Percentiles rank a stretch among this genome's conserved stretches.
Conservation (phyloP, 2,888 invertebrate species). For the Drosophila lacicola region DNA sequence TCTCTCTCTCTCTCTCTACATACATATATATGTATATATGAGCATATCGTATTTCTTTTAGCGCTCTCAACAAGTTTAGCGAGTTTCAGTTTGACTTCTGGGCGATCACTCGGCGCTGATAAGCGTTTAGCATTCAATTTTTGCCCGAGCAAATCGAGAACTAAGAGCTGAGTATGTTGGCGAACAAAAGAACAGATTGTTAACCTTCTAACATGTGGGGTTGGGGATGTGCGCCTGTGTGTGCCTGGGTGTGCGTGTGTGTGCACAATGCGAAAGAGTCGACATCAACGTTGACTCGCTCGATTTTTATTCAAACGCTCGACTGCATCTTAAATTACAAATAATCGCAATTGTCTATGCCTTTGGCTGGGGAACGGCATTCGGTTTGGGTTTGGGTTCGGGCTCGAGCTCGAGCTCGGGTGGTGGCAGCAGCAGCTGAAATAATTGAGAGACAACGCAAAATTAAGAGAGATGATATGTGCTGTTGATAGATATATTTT, state of each 20-base stretch:
- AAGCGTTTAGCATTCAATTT: constrained; percentile 74
- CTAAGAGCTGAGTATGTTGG: constrained; percentile 23
- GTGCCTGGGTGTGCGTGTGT: neutral
- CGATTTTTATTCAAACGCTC: constrained; percentile 79
- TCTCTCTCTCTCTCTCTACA: constrained; percentile 8
- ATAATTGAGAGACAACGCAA: constrained; percentile 83
- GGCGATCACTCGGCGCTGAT: constrained; percentile 75
- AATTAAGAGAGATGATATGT: constrained; percentile 68
- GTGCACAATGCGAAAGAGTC: constrained; percentile 56
- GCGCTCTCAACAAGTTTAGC: constrained; percentile 80
- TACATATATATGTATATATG: neutral
- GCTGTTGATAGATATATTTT: constrained; percentile 43
- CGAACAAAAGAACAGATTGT: constrained; percentile 56
- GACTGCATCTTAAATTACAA: constrained; percentile 84
- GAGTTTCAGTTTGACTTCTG: constrained; percentile 81
- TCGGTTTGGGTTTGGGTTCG: constrained; percentile 28
- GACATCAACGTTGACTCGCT: constrained; percentile 74
- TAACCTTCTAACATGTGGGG: constrained; percentile 59
- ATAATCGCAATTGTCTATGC: constrained; percentile 81
- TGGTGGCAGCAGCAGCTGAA: constrained; percentile 82
- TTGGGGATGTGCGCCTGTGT: neutral
- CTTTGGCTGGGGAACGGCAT: constrained; percentile 14
- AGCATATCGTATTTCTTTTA: constrained; percentile 71
- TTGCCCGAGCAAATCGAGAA: constrained; percentile 25
- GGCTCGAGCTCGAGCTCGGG: constrained; percentile 9